phyloP scores from a whole-genome alignment of 1,140 invertebrate species.

The Bombus terrestris region DNA sequence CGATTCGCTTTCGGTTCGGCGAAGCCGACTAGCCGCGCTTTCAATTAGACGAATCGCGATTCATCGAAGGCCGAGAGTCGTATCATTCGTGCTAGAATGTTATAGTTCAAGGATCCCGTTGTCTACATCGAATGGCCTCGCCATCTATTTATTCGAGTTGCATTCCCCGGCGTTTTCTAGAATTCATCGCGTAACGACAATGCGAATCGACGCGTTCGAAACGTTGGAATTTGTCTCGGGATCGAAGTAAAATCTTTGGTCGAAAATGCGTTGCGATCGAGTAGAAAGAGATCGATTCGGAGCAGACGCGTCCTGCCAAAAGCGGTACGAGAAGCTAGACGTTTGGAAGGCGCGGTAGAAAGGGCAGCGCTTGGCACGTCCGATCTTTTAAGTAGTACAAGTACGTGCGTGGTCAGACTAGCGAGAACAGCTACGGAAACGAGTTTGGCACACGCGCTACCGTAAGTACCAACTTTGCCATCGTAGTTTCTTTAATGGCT shows the following conservation, averaged over 20 bases:
- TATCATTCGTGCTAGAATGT: conserved; percentile 51
- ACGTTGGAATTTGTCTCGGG: not conserved
- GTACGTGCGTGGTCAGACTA: conserved; percentile 7
- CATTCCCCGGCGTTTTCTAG: not conserved
- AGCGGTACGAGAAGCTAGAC: not conserved
- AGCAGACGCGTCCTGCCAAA: not conserved
- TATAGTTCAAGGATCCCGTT: conserved; percentile 65
- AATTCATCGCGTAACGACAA: conserved; percentile 45
- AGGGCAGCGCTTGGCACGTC: conserved; percentile 26
- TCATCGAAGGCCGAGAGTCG: conserved; percentile 31
- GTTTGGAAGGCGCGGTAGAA: not conserved
- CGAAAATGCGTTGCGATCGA: not conserved
- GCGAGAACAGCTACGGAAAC: not conserved
- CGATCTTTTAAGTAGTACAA: conserved; percentile 20
- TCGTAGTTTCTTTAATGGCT: conserved; percentile 8
- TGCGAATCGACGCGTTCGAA: not conserved
- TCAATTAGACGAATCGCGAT: conserved; percentile 21
- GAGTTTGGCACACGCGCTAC: conserved; percentile 21
- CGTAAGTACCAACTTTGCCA: not conserved
- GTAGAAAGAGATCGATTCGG: not conserved
- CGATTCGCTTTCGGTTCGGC: not conserved
- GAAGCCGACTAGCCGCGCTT: not conserved
- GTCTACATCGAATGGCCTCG: conserved; percentile 15
- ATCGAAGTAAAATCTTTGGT: not conserved
- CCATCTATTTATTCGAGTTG: not conserved